Conservation (phyloP, 2,888 invertebrate species). For the Chaetoderma sp. region DNA sequence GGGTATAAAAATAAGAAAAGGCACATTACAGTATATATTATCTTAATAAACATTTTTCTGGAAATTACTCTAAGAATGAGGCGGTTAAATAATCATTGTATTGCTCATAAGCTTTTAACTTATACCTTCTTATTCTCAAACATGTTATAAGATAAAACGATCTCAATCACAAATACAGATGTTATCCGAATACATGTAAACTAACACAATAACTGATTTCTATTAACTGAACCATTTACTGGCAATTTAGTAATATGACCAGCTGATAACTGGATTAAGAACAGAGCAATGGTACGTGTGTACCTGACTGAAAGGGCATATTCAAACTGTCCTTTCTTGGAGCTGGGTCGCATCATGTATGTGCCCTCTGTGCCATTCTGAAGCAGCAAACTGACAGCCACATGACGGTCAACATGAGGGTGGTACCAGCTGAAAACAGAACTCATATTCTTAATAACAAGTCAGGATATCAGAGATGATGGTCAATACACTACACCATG, state of each 20-base stretch:
- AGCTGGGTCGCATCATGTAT: slow-evolving; percentile 59
- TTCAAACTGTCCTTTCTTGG: slow-evolving; percentile 44
- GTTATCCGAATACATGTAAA: background rate
- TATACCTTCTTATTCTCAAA: background rate
- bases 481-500: no score
- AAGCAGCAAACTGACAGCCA: slow-evolving; percentile 62
- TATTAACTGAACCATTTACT: background rate
- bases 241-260: background rate
- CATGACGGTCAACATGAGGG: slow-evolving; percentile 57
- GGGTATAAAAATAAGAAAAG: background rate
- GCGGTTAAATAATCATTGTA: no score
- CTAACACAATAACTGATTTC: background rate
- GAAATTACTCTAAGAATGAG: no score
- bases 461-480: no score
- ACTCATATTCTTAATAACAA: no score
- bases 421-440: slow-evolving; percentile 59
- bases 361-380: slow-evolving; percentile 65
- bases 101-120: no score
- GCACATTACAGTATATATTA: background rate
- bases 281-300: background rate
- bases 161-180: background rate
- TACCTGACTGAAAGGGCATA: slow-evolving; percentile 64
- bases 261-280: background rate
- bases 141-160: slow-evolving; percentile 1
- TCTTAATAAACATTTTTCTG: slow-evolving; percentile 5